Percentiles rank a stretch among this genome's conserved stretches.
Conservation (phyloP, 2,113 vertebrate species). For the Eulemur macaco region DNA sequence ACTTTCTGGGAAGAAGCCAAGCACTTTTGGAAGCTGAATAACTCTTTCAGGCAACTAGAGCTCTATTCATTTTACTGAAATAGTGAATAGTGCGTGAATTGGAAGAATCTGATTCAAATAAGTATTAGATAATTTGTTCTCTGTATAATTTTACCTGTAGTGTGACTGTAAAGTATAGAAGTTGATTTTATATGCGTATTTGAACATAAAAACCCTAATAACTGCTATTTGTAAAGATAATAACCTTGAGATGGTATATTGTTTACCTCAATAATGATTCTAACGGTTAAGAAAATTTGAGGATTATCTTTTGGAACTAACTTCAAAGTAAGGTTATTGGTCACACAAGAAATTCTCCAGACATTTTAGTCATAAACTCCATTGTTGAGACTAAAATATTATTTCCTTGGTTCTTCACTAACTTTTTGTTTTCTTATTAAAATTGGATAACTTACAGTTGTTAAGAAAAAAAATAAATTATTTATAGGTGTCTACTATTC, state of each 20-base stretch:
- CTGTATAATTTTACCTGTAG: constrained; percentile 29
- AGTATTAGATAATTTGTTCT: constrained; percentile 39
- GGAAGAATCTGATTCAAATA: constrained; percentile 43
- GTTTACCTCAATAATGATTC: constrained; percentile 23
- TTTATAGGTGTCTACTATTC: background rate
- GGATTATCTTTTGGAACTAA: constrained; percentile 2
- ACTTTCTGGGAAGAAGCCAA: constrained; percentile 69
- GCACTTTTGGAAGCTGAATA: constrained; percentile 54
- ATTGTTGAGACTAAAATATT: background rate
- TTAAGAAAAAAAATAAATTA: background rate
- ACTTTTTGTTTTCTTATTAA: background rate
- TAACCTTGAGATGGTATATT: background rate
- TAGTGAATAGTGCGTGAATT: background rate
- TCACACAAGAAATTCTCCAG: background rate
- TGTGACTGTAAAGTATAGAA: background rate
- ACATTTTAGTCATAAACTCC: background rate
- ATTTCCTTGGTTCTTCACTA: background rate
- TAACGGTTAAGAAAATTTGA: background rate
- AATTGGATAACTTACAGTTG: background rate
- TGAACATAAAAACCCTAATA: background rate
- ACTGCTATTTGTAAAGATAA: background rate
- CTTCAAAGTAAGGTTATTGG: background rate
- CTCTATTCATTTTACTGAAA: constrained; percentile 58
- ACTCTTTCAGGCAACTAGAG: constrained; percentile 51
- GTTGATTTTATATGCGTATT: background rate